Conservation (phyloP, 2,888 invertebrate species). For the Carterocephalus palaemon region DNA sequence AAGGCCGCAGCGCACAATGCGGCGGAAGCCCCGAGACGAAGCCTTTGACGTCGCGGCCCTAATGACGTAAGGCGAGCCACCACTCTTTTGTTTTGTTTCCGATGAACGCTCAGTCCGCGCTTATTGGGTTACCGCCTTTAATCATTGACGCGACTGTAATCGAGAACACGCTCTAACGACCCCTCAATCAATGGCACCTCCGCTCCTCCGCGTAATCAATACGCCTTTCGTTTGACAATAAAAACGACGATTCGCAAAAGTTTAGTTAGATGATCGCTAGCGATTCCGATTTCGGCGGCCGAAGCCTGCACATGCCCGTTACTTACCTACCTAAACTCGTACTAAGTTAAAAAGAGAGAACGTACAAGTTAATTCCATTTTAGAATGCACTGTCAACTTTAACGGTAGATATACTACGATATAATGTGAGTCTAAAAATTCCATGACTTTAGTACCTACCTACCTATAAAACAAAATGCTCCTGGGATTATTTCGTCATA, state of each 20-base stretch:
- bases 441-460: too few species aligned
- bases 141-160: conserved; percentile 56
- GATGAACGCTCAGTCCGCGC: conserved; percentile 51
- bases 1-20: conserved; percentile 50
- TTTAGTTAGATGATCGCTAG: conserved; percentile 28
- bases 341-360: too few species aligned
- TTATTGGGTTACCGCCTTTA: conserved; percentile 73
- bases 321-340: too few species aligned
- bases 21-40: conserved; percentile 49
- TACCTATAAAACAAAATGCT: too few species aligned
- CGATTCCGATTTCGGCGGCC: conserved; percentile 11
- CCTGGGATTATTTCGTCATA: too few species aligned
- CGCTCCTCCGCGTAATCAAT: conserved; percentile 58
- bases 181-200: conserved; percentile 50
- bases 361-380: too few species aligned
- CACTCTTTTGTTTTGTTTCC: conserved; percentile 66
- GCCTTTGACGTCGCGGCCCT: conserved; percentile 47
- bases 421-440: too few species aligned
- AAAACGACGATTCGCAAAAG: conserved; percentile 38
- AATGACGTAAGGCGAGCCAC: conserved; percentile 69
- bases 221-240: conserved; percentile 61
- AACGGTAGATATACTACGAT: too few species aligned
- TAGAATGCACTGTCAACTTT: too few species aligned
- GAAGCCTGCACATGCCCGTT: too few species aligned
- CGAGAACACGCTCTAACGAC: conserved; percentile 46